Evolutionary conservation across 1,140 invertebrate genomes (phyloP).

Genomic region (Calliphora vicina): DNA sequence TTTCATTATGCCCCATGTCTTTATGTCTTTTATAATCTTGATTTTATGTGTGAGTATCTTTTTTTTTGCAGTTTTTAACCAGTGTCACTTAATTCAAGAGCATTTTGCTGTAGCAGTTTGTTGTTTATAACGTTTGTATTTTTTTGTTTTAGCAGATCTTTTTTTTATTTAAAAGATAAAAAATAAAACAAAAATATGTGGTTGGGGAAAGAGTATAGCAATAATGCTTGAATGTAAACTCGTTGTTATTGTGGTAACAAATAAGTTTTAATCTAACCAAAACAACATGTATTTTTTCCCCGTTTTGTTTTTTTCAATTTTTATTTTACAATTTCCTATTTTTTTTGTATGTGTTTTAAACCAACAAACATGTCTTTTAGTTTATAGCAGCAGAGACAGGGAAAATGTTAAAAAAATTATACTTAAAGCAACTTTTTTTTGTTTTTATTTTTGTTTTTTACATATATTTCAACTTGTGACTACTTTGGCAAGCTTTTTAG

Average conservation of each 20-base stretch:
- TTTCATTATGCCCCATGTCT: not conserved
- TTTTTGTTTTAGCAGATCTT: not conserved
- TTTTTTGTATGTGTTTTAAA: not conserved
- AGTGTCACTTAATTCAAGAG: slow-evolving; percentile 13
- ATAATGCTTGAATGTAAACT: not conserved
- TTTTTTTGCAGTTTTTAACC: not conserved
- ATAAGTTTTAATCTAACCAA: slow-evolving; percentile 12
- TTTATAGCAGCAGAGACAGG: not conserved
- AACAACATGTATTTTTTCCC: not conserved
- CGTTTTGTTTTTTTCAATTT: not conserved
- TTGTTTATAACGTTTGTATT: not conserved
- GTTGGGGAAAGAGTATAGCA: not conserved
- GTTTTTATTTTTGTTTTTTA: not conserved
- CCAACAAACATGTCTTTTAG: not conserved
- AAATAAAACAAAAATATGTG: not conserved
- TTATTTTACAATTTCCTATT: not conserved
- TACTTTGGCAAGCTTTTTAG: slow-evolving; percentile 16
- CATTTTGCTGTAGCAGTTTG: not conserved
- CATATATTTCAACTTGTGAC: not conserved
- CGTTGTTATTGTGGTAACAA: not conserved
- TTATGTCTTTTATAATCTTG: not conserved
- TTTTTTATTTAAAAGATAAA: not conserved
- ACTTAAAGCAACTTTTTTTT: not conserved
- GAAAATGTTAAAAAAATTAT: not conserved
- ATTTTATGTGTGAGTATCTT: not conserved